Base-by-base conservation (phyloP, 2,888 invertebrate genomes). In the Alviniconcha strummeri region DNA sequence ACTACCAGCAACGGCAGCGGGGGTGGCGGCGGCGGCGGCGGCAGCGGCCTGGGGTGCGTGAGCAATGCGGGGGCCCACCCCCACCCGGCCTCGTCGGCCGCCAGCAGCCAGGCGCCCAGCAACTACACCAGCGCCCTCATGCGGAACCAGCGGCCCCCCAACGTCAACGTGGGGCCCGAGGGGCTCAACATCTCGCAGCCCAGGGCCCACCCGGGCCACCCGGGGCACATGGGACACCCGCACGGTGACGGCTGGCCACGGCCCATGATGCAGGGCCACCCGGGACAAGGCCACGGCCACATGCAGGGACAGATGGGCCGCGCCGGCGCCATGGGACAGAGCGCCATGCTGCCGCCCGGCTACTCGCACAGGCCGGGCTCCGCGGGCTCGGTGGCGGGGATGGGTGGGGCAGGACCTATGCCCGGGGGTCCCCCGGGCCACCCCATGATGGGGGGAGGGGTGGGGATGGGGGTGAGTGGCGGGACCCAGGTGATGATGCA, bases 161-260 rank as follows among this genome's bases (percentile, higher is more conserved):
- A 95, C 92, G 95, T 95, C n/a, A 95, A 94, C 87, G 94, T 95
- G 60, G 95, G 95, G 69, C 94, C 95, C 8, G 95, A 95, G 85
- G 94, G 95, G 69, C 91, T 95, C 79, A 94, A 93, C 87, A 93
- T 93, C 75, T 92, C 93, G 54, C 93, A 93, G 85, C 91, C 91
- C 15, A 95, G 95, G 81, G 93, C 94, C 75, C 88, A 95, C 36
- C 93, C 93, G 64, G 95, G 95, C 67, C 95, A 95, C 94, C 88
- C 90, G 54, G 89, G 91, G n/a, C 83, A 56, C 57, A 80, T 80
- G 78, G 79, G 60, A 55, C 82, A 82, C n/a, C 36, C 83, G 74
- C 72, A 64, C 17, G 74, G 71, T 5, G 76, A 69, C 19, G 36
- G 76, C 19, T 69, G 69, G 77, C 78, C 77, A 7, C 77, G 80